Evolutionary conservation across 2,113 vertebrate genomes (phyloP).

Genomic region (Hemibagrus wyckioides): DNA sequence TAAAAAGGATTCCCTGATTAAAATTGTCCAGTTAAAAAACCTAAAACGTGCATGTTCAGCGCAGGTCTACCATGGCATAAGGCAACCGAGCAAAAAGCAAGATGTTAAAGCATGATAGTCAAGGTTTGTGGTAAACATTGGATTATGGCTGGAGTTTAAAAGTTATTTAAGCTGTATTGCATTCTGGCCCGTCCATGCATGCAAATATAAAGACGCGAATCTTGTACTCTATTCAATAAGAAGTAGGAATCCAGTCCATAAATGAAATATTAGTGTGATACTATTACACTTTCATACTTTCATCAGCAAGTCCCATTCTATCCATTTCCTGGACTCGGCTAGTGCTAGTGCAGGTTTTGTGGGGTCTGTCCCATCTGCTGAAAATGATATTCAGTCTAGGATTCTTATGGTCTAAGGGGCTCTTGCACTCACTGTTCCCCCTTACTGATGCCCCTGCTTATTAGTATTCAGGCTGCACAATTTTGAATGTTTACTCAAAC

Average conservation of each 20-base stretch:
- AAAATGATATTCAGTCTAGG: not conserved
- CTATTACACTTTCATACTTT: not conserved
- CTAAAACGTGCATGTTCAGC: not conserved
- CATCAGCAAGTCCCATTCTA: not conserved
- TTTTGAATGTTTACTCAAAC: constrained; percentile 20
- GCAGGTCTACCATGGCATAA: not conserved
- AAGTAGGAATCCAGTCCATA: not conserved
- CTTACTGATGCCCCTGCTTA: constrained; percentile 7
- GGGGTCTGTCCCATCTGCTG: not conserved
- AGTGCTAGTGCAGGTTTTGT: not conserved
- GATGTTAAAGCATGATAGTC: not conserved
- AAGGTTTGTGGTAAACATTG: not conserved
- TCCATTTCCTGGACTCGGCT: not conserved
- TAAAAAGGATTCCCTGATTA: not conserved
- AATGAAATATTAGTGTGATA: not conserved
- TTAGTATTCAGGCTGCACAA: constrained; percentile 29
- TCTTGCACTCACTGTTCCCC: not conserved
- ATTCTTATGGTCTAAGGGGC: not conserved
- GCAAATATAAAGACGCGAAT: not conserved
- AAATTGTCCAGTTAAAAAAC: not conserved
- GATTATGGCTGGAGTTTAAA: not conserved
- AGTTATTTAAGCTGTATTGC: not conserved
- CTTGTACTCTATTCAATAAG: not conserved
- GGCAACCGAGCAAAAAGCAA: not conserved
- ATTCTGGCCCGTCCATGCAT: not conserved